Evolutionary conservation across 64 coral and sea anemone genomes (phyloP).

Genomic region (Dendronephthya gigantea): DNA sequence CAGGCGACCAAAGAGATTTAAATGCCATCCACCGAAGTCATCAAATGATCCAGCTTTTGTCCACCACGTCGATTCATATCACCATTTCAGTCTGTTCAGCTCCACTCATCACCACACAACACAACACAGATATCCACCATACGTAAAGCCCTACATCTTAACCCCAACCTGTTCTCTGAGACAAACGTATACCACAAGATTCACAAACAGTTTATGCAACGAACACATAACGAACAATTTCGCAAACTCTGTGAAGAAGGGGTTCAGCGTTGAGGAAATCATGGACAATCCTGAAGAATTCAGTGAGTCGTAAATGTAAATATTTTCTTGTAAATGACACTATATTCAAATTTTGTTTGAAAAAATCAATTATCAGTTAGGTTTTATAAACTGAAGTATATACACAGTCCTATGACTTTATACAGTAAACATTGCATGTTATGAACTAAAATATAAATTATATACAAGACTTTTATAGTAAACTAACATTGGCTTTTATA

Average conservation of each 20-base stretch:
- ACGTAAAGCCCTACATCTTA: neutral
- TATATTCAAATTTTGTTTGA: neutral
- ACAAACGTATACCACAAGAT: neutral
- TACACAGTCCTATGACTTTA: too few relatives aligned
- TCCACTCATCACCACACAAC: neutral
- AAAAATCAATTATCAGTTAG: neutral
- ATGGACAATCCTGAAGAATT: neutral
- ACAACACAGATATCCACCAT: neutral
- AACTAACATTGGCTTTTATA: neutral
- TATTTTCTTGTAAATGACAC: neutral
- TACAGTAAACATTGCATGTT: too few relatives aligned
- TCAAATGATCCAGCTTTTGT: conserved; percentile 1
- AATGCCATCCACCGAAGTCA: conserved; percentile 3
- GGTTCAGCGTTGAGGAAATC: neutral
- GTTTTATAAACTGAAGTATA: neutral
- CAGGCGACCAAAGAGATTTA: conserved; percentile 1
- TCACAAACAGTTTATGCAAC: neutral
- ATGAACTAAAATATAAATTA: too few relatives aligned
- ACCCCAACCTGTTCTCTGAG: neutral
- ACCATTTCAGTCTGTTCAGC: neutral
- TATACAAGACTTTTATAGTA: neutral
- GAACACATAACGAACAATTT: neutral
- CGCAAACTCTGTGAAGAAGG: neutral
- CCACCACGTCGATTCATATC: conserved; percentile 3
- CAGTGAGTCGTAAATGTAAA: neutral